phyloP scores from a whole-genome alignment of 1,140 invertebrate genomes.

The Harpegnathos saltator region DNA sequence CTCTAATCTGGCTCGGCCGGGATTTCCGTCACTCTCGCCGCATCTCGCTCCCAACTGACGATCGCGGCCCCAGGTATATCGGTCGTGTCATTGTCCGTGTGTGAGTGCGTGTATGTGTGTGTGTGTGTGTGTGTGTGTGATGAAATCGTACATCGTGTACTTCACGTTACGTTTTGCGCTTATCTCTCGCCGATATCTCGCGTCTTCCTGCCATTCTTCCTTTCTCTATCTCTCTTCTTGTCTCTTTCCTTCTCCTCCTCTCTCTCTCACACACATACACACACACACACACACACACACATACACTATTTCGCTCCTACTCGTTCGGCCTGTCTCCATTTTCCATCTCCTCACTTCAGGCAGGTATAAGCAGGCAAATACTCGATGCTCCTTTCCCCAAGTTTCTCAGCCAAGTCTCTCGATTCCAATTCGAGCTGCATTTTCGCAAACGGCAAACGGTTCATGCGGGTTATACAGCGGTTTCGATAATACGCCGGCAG shows the following conservation, averaged over 20 bases:
- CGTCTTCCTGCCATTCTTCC: not conserved
- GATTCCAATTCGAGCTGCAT: not conserved
- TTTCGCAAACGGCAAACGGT: not conserved
- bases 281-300: no score
- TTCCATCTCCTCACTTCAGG: no score
- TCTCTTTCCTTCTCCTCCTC: not conserved
- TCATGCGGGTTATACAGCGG: not conserved
- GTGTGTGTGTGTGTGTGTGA: no score
- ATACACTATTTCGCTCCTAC: not conserved
- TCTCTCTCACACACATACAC: not conserved
- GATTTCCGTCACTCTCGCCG: not conserved
- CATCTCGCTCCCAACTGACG: no score
- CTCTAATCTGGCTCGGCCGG: slow-evolving; percentile 12
- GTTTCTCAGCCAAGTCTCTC: not conserved
- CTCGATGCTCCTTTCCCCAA: not conserved
- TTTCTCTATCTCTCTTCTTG: not conserved
- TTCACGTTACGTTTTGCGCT: not conserved
- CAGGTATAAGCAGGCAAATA: not conserved
- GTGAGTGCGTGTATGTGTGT: no score
- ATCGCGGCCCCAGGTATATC: no score
- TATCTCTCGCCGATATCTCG: not conserved
- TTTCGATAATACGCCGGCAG: not conserved
- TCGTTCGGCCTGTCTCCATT: not conserved
- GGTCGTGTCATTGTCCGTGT: no score
- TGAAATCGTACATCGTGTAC: no score